Conservation (phyloP, 2,113 vertebrate species). For the Tenrec ecaudatus region DNA sequence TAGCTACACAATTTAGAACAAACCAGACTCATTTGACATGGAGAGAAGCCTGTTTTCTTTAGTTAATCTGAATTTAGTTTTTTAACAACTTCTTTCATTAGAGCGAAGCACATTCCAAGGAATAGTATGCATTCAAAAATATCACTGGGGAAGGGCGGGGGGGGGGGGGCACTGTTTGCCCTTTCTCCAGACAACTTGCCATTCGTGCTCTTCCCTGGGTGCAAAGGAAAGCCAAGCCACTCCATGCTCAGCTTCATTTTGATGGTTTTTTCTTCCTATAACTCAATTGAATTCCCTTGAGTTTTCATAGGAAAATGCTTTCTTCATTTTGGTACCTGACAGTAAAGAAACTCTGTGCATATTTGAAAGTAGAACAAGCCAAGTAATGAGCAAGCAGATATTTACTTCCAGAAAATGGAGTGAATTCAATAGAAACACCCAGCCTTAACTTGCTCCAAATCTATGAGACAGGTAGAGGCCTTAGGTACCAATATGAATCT, state of each 20-base stretch:
- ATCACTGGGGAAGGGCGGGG: background rate
- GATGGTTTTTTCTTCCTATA: background rate
- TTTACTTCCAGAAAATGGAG: background rate
- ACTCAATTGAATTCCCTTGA: background rate
- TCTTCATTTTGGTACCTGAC: constrained; percentile 18
- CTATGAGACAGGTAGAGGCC: background rate
- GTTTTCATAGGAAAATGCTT: background rate
- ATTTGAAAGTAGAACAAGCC: background rate
- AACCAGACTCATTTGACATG: background rate
- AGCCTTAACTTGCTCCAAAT: background rate
- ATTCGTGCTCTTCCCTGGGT: background rate
- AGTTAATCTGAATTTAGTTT: too few relatives aligned
- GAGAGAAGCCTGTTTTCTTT: background rate
- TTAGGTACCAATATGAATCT: background rate
- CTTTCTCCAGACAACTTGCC: background rate
- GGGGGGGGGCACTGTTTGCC: background rate
- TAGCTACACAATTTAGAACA: background rate
- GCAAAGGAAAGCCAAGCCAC: background rate
- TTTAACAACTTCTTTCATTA: background rate
- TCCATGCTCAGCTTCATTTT: background rate
- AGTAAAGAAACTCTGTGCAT: background rate
- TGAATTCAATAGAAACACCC: background rate
- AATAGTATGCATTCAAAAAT: background rate
- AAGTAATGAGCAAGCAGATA: background rate
- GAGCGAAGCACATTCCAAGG: background rate